A percentile compares a stretch with the other conserved stretches of the same genome.
Evolutionary conservation across 1,140 invertebrate genomes (phyloP).

Genomic region (Zaprionus ornatus): DNA sequence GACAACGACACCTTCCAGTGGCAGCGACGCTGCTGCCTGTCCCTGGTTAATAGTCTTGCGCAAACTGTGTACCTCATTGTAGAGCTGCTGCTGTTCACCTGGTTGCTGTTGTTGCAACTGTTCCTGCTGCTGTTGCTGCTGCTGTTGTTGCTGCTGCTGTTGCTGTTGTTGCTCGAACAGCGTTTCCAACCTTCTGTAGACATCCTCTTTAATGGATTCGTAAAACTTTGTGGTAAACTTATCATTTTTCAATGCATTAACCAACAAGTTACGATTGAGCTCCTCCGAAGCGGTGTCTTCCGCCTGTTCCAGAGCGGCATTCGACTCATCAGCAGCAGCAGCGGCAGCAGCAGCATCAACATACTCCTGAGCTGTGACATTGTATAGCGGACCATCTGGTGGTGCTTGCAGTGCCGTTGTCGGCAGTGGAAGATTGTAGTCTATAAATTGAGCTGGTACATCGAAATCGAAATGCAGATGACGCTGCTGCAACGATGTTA

Average conservation of each 20-base stretch:
- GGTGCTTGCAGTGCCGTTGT: background rate
- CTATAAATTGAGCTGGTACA: slow-evolving; percentile 61
- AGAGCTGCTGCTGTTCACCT: slow-evolving; percentile 39
- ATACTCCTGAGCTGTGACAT: slow-evolving; percentile 44
- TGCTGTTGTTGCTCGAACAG: slow-evolving; percentile 87
- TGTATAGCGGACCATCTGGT: slow-evolving; percentile 36
- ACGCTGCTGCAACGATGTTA: slow-evolving; percentile 75
- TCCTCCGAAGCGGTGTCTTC: slow-evolving; percentile 80
- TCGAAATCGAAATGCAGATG: slow-evolving; percentile 75
- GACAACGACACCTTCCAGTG: background rate
- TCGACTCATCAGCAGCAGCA: slow-evolving; percentile 48
- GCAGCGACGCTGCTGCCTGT: background rate
- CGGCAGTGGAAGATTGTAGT: slow-evolving; percentile 47
- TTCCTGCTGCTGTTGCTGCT: slow-evolving; percentile 35
- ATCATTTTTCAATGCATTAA: slow-evolving; percentile 80
- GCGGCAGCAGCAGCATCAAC: slow-evolving; percentile 18
- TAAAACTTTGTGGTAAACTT: slow-evolving; percentile 86
- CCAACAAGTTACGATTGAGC: slow-evolving; percentile 77
- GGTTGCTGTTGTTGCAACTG: slow-evolving; percentile 83
- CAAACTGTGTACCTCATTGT: slow-evolving; percentile 50
- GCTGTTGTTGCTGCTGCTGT: slow-evolving; percentile 83
- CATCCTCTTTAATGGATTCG: slow-evolving; percentile 87
- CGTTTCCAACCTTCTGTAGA: slow-evolving; percentile 89
- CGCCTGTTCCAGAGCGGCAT: slow-evolving; percentile 54
- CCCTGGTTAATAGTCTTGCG: slow-evolving; percentile 63